Evolutionary conservation across 2,113 vertebrate genomes (phyloP).

Genomic region (Trichechus manatus): DNA sequence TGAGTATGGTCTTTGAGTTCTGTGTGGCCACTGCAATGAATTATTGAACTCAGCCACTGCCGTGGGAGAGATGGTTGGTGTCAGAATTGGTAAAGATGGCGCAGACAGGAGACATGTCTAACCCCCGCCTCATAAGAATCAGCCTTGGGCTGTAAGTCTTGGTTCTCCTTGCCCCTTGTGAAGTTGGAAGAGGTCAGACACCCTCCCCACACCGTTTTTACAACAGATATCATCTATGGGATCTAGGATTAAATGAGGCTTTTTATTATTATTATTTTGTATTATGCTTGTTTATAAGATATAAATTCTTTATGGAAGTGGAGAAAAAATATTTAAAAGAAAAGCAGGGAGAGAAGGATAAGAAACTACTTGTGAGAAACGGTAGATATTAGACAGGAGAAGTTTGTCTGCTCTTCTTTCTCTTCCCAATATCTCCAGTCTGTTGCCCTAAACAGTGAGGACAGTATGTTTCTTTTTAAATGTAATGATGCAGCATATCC

Average conservation of each 20-base stretch:
- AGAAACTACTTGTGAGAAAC: neutral
- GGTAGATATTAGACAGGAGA: neutral
- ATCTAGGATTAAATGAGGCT: neutral
- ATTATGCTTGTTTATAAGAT: neutral
- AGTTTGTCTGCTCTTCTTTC: fast-evolving
- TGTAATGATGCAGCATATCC: slow-evolving; percentile 26
- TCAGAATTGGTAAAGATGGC: too few species aligned
- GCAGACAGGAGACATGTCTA: too few species aligned
- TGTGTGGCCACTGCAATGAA: too few species aligned
- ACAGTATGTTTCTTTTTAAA: slow-evolving; percentile 13
- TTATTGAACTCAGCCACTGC: too few species aligned
- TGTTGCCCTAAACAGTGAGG: neutral
- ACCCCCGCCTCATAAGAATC: too few species aligned
- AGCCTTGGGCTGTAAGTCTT: too few species aligned
- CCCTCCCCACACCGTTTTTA: too few species aligned
- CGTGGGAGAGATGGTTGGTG: too few species aligned
- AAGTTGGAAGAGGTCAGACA: too few species aligned
- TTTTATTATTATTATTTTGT: neutral
- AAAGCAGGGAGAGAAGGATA: neutral
- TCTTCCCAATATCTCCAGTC: neutral
- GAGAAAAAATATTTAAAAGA: neutral
- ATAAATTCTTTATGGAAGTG: neutral
- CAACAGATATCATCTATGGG: neutral
- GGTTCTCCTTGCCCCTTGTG: too few species aligned
- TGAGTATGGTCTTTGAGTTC: too few species aligned